These are phyloP conservation scores for Microplitis manilae DNA, from an alignment of 2,888 invertebrate species.

Conservation along the genomic window DNA sequence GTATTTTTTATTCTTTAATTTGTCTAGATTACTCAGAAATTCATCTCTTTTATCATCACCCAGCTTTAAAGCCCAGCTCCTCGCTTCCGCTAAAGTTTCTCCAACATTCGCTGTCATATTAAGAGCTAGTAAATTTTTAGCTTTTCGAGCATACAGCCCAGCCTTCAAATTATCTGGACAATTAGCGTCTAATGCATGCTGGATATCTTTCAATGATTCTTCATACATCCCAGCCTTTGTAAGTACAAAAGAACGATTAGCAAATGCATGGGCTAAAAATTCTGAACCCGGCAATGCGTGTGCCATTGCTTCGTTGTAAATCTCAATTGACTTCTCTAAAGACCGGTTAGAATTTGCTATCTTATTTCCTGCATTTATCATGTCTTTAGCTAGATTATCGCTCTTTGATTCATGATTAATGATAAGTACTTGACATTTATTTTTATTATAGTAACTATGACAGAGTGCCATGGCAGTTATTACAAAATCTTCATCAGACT, in stretches of 20 bases:
- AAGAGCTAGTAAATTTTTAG: constrained; percentile 70
- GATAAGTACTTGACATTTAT: too few species aligned
- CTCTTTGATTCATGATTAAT: too few species aligned
- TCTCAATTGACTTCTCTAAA: constrained; percentile 53
- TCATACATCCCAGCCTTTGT: constrained; percentile 77
- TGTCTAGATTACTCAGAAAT: constrained; percentile 40
- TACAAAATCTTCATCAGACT: too few species aligned
- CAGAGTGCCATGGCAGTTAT: too few species aligned
- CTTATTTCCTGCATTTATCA: too few species aligned
- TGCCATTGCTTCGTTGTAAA: constrained; percentile 79
- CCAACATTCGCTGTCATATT: constrained; percentile 34
- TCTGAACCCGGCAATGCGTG: constrained; percentile 77
- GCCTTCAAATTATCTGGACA: constrained; percentile 77
- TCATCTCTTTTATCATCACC: constrained; percentile 33
- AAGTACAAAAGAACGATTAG: constrained; percentile 84
- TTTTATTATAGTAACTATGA: too few species aligned
- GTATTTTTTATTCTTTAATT: neutral
- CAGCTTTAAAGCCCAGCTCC: constrained; percentile 50
- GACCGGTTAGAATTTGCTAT: too few species aligned
- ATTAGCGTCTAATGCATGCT: constrained; percentile 75
- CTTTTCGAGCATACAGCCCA: constrained; percentile 77
- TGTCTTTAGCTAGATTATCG: too few species aligned
- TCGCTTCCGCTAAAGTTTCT: constrained; percentile 39
- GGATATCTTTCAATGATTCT: constrained; percentile 80
- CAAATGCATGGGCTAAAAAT: constrained; percentile 78